A percentile compares a stretch with the other conserved stretches of the same genome.
These are phyloP conservation scores for Catocala nupta DNA, from an alignment of 2,888 invertebrate species.

Conservation along the genomic window DNA sequence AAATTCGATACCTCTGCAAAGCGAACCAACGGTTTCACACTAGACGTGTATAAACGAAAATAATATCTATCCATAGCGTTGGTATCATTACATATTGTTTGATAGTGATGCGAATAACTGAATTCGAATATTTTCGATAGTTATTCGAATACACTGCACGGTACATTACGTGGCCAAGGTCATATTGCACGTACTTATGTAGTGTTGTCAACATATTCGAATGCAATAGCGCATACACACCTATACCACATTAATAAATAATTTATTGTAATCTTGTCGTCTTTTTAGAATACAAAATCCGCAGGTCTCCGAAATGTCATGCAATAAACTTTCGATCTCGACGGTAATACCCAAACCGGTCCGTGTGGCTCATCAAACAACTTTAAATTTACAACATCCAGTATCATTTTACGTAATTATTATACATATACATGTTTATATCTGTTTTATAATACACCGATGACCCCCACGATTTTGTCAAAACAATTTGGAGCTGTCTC, in stretches of 20 bases:
- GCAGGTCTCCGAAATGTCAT: conserved; percentile 35
- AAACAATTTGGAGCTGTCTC: no score
- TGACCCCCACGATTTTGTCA: background rate
- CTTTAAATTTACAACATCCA: conserved; percentile 29
- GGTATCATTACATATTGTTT: no score
- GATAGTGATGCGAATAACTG: no score
- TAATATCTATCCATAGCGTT: no score
- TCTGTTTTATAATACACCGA: background rate
- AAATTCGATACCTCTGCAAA: no score
- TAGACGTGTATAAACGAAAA: no score
- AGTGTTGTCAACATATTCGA: no score
- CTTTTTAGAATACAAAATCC: conserved; percentile 21
- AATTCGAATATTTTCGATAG: no score
- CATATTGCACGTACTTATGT: no score
- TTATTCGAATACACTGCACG: no score
- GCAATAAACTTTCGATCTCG: conserved; percentile 67
- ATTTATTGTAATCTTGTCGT: background rate
- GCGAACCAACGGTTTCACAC: no score
- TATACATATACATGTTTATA: background rate
- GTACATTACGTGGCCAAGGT: no score
- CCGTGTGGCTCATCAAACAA: conserved; percentile 48
- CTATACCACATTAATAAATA: background rate
- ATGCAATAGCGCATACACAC: background rate
- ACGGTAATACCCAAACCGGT: conserved; percentile 60
- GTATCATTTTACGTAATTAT: conserved; percentile 40